Base-by-base conservation (phyloP, 1,140 invertebrate genomes). In the Drosophila arawakana region DNA sequence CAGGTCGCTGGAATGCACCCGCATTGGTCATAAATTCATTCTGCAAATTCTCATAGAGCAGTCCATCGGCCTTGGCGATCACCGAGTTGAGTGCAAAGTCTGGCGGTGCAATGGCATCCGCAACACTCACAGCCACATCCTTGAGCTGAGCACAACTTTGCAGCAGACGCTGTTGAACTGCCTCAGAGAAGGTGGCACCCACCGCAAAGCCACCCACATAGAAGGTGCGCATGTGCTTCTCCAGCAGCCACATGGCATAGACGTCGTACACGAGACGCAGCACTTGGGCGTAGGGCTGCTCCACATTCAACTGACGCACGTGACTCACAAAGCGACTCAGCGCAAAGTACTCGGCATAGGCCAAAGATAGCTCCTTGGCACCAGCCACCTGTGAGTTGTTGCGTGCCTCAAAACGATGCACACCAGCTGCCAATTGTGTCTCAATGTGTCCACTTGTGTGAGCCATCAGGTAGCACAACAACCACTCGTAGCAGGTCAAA, bases 31-130 rank as follows among this genome's bases (percentile, higher is more conserved):
- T 95, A 92, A 97, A 95, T 74, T 95, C 94, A 58, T 95, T 94
- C 92, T 97, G 95, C 37, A 98, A 93, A 93, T 97, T 95, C 92
- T 97, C 95, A 91, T 98, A 98, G 60, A 98, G 93, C 94, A 97
- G 93, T 73, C 97, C 97, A 94, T 98, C 96, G 3, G 96, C 94
- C 89, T 94, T 94, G 47, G 96, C 97, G n/a, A 98, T 93, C 30
- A 96, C 95, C n/a, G 97, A 98, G 91, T 97, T 96, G 7, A 98
- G 81, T 41, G 97, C 94, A 91, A 96, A 98, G 93, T 98, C 98
- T 3, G 97, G 95, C 2, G 97, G 97, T 34, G 97, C 96, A 34
- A 98, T 93, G 44, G 95, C 96, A 93, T 99, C 98, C 1, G 96
- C 96, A 10, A 98, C 93, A 37, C 95, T 93, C 4, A 98, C 95